Evolutionary conservation across 2,888 invertebrate genomes (phyloP), one percentile per base, ranked within the genome.

Genomic region (Macaria notata): DNA sequence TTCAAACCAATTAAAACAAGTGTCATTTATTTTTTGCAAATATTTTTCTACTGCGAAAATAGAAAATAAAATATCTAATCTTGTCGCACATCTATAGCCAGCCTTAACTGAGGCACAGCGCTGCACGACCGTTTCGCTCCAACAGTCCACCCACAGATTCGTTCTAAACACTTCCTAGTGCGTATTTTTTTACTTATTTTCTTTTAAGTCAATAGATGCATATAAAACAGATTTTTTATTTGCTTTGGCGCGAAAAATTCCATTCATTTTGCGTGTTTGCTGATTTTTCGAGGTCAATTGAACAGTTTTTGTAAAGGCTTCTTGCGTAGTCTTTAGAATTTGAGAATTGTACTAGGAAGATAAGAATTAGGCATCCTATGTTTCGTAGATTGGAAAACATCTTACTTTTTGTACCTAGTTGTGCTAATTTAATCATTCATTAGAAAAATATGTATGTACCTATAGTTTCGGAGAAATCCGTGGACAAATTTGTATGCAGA

Each of bases 131-230:
- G 81, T 79, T 80, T 72, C 71, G 80, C 79, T 80, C 71, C 70
- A 75, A 76, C 75, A 75, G 75, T 70, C 76, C 82, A 78, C 87
- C 85, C 74, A 85, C 83, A 68, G 72, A 79, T 78, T 78, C 70
- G 70, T 72, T 73, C 63, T 68, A 72, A 70, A 79, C 71, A 81
- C 83, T 87, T 87, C 87, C 87, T 86, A 66, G 76, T 85, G 74
- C 68, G 68, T 71, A 69, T 68, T 73, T 51, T 54, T 50, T 49
- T 31, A 38, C 42, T 45, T 50, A 44, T 58, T 54, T 58, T 39
- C 48, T 5, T 59, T 45, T 36, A 59, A 58, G 42, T 46, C 46
- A 19, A 46, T 54, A 39, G 38, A 30, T 58, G 60, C 54, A 59
- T 56, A 44, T 55, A 50, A 60, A 49, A 49, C 51, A 52, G 49